Evolutionary conservation across 2,888 invertebrate genomes (phyloP).

Genomic region (Proisotoma minuta): DNA sequence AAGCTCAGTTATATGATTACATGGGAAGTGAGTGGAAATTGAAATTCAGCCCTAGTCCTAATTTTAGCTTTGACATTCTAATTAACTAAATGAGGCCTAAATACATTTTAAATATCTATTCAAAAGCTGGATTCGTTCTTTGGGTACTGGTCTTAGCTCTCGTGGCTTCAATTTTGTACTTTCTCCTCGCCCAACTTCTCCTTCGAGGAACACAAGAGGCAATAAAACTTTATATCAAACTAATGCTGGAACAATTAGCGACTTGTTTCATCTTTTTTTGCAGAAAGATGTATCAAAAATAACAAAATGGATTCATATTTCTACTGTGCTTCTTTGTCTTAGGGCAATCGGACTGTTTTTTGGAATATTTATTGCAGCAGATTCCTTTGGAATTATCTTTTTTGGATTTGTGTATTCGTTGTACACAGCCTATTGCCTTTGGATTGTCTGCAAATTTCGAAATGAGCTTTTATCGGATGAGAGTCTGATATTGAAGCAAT

Average conservation of each 20-base stretch:
- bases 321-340: slow-evolving; percentile 23
- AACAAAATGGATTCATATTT: slow-evolving; percentile 30
- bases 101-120: neutral
- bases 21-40: slow-evolving; percentile 20
- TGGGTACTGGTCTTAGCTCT: neutral
- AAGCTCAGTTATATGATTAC: slow-evolving; percentile 17
- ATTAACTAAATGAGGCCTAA: neutral
- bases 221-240: slow-evolving; percentile 10
- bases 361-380: slow-evolving; percentile 1
- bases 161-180: slow-evolving; percentile 9
- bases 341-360: slow-evolving; percentile 20
- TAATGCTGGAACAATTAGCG: no score
- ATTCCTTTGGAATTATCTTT: slow-evolving; percentile 3
- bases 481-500: slow-evolving; percentile 2
- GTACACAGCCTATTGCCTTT: slow-evolving; percentile 19
- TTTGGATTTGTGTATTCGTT: slow-evolving; percentile 19
- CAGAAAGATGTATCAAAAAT: slow-evolving; percentile 34
- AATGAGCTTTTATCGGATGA: slow-evolving; percentile 19
- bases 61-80: neutral
- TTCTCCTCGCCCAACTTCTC: slow-evolving; percentile 7
- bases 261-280: no score
- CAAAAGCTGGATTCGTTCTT: neutral
- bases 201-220: slow-evolving; percentile 14
- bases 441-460: slow-evolving; percentile 20
- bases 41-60: neutral